phyloP scores from a whole-genome alignment of 2,888 invertebrate species.

The Trilocha varians region DNA sequence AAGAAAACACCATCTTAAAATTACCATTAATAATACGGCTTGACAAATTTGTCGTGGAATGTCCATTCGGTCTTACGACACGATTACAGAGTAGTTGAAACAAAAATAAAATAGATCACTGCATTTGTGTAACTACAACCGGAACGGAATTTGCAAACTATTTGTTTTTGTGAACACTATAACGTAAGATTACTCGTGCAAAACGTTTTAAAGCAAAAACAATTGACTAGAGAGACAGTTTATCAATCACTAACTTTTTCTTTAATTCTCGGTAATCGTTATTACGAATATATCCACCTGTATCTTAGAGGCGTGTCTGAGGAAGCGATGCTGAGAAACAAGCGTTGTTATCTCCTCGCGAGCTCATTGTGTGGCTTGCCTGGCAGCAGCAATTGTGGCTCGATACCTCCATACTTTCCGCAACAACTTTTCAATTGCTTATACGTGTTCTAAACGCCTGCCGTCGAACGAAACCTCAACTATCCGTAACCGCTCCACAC shows the following conservation, averaged over 20 bases:
- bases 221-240: neutral
- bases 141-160: neutral
- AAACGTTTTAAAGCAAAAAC: neutral
- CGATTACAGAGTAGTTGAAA: neutral
- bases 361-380: constrained; percentile 46
- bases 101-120: neutral
- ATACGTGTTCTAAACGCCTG: constrained; percentile 57
- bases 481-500: constrained; percentile 34
- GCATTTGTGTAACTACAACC: neutral
- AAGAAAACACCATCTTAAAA: too few relatives aligned
- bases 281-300: too few relatives aligned
- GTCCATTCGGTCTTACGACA: constrained; percentile 9
- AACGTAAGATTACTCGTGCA: neutral
- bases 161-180: neutral
- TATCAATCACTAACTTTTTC: neutral
- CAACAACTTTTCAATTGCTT: constrained; percentile 65
- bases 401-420: constrained; percentile 53
- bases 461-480: constrained; percentile 36
- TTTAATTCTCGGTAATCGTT: too few relatives aligned
- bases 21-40: too few relatives aligned
- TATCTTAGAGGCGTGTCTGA: constrained; percentile 39
- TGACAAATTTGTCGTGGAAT: constrained; percentile 20
- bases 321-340: constrained; percentile 30
- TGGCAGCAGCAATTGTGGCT: constrained; percentile 54
- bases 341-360: constrained; percentile 31